These are phyloP conservation scores for Delphinapterus leucas DNA, from an alignment of 2,113 vertebrate genomes.

Conservation along the genomic window DNA sequence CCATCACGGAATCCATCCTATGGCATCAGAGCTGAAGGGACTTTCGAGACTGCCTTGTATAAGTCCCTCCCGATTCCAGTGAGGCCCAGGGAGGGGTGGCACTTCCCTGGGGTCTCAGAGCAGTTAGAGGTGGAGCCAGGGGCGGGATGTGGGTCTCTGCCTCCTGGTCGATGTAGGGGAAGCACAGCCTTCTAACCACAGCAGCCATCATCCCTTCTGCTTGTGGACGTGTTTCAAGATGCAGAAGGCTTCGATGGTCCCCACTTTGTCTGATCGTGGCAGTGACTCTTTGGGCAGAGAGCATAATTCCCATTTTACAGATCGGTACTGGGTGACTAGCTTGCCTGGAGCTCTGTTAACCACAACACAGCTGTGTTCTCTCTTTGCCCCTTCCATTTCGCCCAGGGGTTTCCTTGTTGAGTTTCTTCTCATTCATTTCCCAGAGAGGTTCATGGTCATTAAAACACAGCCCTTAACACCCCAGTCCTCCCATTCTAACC, in stretches of 20 bases:
- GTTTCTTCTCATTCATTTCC: constrained; percentile 5
- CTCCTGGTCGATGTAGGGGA: neutral
- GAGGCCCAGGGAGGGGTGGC: neutral
- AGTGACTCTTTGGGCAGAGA: neutral
- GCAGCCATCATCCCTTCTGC: neutral
- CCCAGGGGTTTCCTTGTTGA: constrained; percentile 16
- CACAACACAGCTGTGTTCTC: neutral
- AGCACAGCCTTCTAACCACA: neutral
- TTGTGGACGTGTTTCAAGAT: neutral
- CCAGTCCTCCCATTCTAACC: neutral
- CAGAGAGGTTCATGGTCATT: constrained; percentile 24
- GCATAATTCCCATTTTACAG: neutral
- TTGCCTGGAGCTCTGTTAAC: neutral
- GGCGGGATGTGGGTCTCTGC: neutral
- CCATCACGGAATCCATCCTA: neutral
- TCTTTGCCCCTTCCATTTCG: neutral
- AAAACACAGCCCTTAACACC: neutral
- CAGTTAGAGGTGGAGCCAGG: neutral
- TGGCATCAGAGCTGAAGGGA: neutral
- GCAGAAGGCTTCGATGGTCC: accelerated
- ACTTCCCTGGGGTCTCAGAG: neutral
- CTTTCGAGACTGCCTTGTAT: neutral
- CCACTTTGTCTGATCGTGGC: neutral
- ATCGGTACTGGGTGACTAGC: neutral
- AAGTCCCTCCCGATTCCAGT: neutral